Percentiles rank a stretch among this genome's conserved stretches.
Conservation (phyloP, 1,140 invertebrate genomes). For the Telenomus remus region DNA sequence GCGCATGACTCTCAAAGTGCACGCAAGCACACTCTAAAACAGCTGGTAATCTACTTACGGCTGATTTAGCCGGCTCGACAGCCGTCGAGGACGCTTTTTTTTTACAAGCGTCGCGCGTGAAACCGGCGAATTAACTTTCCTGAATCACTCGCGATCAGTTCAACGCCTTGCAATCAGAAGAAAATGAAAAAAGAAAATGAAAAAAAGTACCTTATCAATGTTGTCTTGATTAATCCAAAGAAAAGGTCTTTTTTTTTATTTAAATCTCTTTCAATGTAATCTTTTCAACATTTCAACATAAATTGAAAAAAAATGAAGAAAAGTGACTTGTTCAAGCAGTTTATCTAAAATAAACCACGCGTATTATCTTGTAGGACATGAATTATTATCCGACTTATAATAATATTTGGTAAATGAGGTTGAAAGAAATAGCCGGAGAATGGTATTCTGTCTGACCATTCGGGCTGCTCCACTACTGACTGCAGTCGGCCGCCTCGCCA, state of each 20-base stretch:
- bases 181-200: conserved; percentile 15
- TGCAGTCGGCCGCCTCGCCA: conserved; percentile 30
- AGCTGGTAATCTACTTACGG: conserved; percentile 61
- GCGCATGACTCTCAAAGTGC: conserved; percentile 17
- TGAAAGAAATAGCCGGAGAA: conserved; percentile 30
- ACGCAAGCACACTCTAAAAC: conserved; percentile 20
- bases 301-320: no score
- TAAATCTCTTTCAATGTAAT: no score
- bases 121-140: conserved; percentile 47
- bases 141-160: conserved; percentile 32
- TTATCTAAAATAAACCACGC: neutral
- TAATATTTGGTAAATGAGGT: conserved; percentile 26
- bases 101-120: conserved; percentile 6
- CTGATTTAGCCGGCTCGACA: conserved; percentile 54
- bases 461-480: conserved; percentile 14
- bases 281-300: no score
- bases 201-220: no score
- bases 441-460: conserved; percentile 41
- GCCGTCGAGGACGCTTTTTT: conserved; percentile 8
- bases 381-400: conserved; percentile 2
- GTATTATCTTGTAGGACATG: neutral
- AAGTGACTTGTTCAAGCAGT: no score
- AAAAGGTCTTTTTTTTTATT: no score
- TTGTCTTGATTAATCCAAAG: no score
- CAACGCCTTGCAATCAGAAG: conserved; percentile 14